Evolutionary conservation across 2,797 vertebrate species (phyloP), one percentile per base, ranked within the genome.

Genomic region (Acrossocheilus fasciatus): DNA sequence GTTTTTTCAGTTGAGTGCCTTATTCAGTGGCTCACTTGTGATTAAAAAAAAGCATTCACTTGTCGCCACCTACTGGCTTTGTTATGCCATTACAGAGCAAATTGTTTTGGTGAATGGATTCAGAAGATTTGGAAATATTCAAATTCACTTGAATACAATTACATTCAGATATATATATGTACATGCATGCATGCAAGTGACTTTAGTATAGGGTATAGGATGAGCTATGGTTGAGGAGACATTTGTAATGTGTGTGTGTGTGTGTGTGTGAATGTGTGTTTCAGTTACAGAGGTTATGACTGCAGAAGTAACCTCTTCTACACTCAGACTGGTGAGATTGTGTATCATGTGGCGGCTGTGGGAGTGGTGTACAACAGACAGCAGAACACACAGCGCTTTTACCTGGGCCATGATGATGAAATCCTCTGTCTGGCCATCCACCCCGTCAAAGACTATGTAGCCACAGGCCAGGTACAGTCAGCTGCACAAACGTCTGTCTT

Each of bases 311-410:
- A 97, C 90, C 95, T 99, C 64, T 99, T 99, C 93, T 99, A 99
- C 91, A 99, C 98, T 69, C 98, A 99, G 94, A 98, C 96, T 0
- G 98, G 98, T 77, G 98, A 99, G 92, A 98, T 99, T 7, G 98
- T 99, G 10, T 99, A 99, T 94, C 98, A 99, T 0, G 98, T 99
- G 64, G 98, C 98, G 15, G 98, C 98, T 0, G 97, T 99, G 52
- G 98, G 98, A 7, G 95, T 99, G 77, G 97, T 99, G 86, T 99
- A 99, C 91, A 99, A 98, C 93, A 95, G 98, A 6, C 98, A 99
- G 68, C 98, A 99, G 93, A 98, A 99, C 90, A 98, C 97, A 0
- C 98, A 99, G 69, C 97, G 97, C 87, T 99, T 99, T 91, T 99
- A 99, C 93, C 94, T 99, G 91, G 97, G 98, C 30, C 98, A 99